Evolutionary conservation across 2,888 invertebrate genomes (phyloP), one percentile per base, ranked within the genome.

Genomic region (Epiblema foenella): DNA sequence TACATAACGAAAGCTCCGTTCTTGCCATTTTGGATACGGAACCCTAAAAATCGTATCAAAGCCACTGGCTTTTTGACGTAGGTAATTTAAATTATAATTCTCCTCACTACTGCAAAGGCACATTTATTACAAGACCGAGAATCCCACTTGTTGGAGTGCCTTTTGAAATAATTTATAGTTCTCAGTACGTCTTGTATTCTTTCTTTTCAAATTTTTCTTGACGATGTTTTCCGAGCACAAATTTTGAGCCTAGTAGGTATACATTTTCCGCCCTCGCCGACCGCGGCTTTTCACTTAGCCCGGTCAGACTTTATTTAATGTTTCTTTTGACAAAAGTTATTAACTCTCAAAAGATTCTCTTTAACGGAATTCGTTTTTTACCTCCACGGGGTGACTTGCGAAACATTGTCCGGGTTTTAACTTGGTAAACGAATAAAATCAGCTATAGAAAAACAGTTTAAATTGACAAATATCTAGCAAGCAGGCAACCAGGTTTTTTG

Each of bases 311-410:
- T 52, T 51, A 54, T 59, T 65, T 65, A 52, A 65, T 70, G 58
- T 59, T 52, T 70, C 65, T 65, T 70, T 54, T 70, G 33, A 63
- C 57, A 39, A 51, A 69, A 63, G 37, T 63, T 69, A 64, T 63
- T 57, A 69, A 64, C 54, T 68, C 24, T 33, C 20, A 49, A 54
- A 70, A 64, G 58, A 58, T 65, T 65, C 52, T 57, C 39, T 51
- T 54, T 37, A 46, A 54, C n/a, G 33, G 37, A 70, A 59, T 69
- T 59, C 37, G 62, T 70, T 60, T 66, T 46, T 37, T 59, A 20
- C 20, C 39, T 17, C 33, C 33, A 29, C 20, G 11, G 12, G 29
- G 54, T 59, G 20, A 60, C 59, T 66, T 57, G 46, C n/a, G 39
- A 39, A 64, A 64, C 37, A 24, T n/a, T 64, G 20, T 54, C 37